A percentile compares a stretch with the other conserved stretches of the same genome.
Conservation (phyloP, 2,113 vertebrate genomes). For the Hippocampus abdominalis region DNA sequence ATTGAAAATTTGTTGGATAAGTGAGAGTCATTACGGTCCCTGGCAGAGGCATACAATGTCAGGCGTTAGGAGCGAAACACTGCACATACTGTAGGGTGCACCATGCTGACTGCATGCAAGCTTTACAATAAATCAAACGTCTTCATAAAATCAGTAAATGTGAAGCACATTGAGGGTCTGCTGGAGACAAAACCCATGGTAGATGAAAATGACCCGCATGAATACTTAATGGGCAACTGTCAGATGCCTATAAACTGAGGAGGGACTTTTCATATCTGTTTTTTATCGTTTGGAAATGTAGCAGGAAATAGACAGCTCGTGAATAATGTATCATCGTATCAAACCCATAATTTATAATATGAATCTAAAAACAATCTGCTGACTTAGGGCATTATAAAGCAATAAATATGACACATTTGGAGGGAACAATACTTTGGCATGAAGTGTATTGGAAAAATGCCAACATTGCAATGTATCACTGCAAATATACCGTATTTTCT, state of each 20-base stretch:
- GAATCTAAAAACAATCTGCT: background rate
- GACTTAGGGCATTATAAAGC: background rate
- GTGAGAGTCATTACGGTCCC: background rate
- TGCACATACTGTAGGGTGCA: background rate
- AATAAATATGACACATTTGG: slow-evolving; percentile 4
- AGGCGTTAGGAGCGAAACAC: slow-evolving; percentile 8
- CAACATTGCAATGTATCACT: background rate
- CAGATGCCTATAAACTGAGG: slow-evolving; percentile 4
- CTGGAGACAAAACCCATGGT: background rate
- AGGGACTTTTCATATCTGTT: slow-evolving; percentile 4
- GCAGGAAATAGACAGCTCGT: slow-evolving; percentile 1
- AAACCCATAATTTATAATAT: background rate
- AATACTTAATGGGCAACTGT: background rate
- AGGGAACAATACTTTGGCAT: slow-evolving; percentile 14
- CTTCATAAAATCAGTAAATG: slow-evolving; percentile 5
- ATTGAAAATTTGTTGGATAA: background rate
- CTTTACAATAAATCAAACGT: slow-evolving; percentile 24
- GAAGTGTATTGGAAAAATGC: background rate
- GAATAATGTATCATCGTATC: background rate
- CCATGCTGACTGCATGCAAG: slow-evolving; percentile 18
- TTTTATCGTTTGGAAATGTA: background rate
- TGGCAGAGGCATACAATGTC: background rate
- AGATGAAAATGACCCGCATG: background rate
- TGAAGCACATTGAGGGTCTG: slow-evolving; percentile 16
- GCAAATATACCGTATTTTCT: no score